Conservation (phyloP, 2,797 vertebrate species). For the Delichon dasypus region DNA sequence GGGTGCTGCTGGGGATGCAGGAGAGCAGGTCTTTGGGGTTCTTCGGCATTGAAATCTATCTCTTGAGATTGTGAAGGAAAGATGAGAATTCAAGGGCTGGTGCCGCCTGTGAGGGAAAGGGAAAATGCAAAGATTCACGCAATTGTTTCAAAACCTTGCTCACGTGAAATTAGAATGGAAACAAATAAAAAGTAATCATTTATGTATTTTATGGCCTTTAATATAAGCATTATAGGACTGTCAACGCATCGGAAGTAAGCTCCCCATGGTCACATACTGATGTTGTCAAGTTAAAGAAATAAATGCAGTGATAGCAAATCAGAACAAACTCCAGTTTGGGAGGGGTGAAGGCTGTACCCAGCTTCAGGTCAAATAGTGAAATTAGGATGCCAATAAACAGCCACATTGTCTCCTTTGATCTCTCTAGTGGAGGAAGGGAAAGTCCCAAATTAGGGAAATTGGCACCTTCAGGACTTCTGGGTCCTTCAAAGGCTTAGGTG, state of each 20-base stretch:
- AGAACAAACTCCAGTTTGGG: neutral
- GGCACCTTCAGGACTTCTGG: neutral
- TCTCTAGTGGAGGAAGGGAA: neutral
- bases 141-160: neutral
- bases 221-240: neutral
- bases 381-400: neutral
- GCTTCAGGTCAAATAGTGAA: neutral
- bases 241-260: neutral
- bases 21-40: neutral
- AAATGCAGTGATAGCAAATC: neutral
- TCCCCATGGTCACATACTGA: neutral
- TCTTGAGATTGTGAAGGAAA: neutral
- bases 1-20: neutral
- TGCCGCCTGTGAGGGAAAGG: neutral
- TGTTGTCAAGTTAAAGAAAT: neutral
- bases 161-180: neutral
- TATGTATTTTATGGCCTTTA: neutral
- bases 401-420: neutral
- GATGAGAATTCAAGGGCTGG: neutral
- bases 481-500: neutral
- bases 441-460: neutral
- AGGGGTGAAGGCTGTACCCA: neutral
- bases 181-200: neutral
- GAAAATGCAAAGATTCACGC: neutral
- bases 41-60: neutral